phyloP scores from a whole-genome alignment of 2,888 invertebrate genomes.

The Reticulitermes lucifugus region DNA sequence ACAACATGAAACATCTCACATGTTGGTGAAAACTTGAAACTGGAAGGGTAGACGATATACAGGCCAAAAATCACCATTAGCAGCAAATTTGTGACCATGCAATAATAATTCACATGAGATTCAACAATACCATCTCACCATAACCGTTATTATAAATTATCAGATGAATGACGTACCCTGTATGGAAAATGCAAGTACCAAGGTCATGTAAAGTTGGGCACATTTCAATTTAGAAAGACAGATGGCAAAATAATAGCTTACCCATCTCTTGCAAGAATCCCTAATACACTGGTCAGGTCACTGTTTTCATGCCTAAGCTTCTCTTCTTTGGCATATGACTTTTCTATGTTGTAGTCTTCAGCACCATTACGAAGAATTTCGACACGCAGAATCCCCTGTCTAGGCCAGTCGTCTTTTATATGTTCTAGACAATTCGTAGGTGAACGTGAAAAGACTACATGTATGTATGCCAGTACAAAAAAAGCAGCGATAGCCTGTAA shows the following conservation, averaged over 20 bases:
- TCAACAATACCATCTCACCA: too few species aligned
- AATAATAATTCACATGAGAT: too few species aligned
- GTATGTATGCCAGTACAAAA: slow-evolving; percentile 93
- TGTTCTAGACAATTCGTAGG: slow-evolving; percentile 94
- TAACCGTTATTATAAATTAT: too few species aligned
- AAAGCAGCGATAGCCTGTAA: slow-evolving; percentile 84
- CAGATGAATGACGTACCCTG: too few species aligned
- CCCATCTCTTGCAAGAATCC: slow-evolving; percentile 76
- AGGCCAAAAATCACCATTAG: too few species aligned
- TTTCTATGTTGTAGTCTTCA: slow-evolving; percentile 81
- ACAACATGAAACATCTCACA: too few species aligned
- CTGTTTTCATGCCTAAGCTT: slow-evolving; percentile 76
- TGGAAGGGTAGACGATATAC: too few species aligned
- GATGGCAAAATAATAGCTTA: slow-evolving; percentile 59
- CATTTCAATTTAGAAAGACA: too few species aligned
- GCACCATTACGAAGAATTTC: slow-evolving; percentile 82
- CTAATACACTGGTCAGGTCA: slow-evolving; percentile 71
- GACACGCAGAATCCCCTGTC: slow-evolving; percentile 93
- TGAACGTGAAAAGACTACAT: slow-evolving; percentile 91
- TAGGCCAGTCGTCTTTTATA: slow-evolving; percentile 91
- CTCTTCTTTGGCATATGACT: slow-evolving; percentile 86
- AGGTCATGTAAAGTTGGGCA: too few species aligned
- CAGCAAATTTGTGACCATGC: too few species aligned
- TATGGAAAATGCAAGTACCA: too few species aligned
- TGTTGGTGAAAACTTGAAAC: too few species aligned